Evolutionary conservation across 2,113 vertebrate genomes (phyloP).

Genomic region (Sander vitreus): DNA sequence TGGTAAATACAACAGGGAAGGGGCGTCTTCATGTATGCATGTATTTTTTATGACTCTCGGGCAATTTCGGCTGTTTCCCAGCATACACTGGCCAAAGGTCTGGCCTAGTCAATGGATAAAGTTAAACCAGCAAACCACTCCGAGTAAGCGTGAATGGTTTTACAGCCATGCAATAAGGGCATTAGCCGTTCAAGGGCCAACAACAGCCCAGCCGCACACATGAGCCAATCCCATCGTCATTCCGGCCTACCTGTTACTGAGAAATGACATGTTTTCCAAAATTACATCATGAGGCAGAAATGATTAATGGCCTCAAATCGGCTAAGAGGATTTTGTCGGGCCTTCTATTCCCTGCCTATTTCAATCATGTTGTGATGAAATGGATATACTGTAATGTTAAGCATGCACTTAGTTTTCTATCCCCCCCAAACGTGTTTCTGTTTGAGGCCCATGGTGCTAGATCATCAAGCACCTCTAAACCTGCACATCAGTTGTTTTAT

Average conservation of each 20-base stretch:
- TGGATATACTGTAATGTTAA: constrained; percentile 67
- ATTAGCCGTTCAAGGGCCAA: constrained; percentile 60
- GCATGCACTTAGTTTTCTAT: constrained; percentile 62
- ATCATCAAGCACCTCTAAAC: constrained; percentile 42
- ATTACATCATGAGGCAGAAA: constrained; percentile 75
- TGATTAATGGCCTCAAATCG: constrained; percentile 79
- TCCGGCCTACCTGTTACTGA: constrained; percentile 69
- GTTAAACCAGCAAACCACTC: constrained; percentile 38
- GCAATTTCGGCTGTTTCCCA: constrained; percentile 25
- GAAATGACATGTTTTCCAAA: constrained; percentile 70
- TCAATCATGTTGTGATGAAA: constrained; percentile 77
- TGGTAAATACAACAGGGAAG: constrained; percentile 17
- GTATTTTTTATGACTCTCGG: constrained; percentile 58
- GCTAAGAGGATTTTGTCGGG: constrained; percentile 74
- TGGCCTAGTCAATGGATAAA: constrained; percentile 19
- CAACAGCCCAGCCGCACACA: constrained; percentile 17
- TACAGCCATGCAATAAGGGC: constrained; percentile 58
- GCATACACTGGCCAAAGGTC: constrained; percentile 41
- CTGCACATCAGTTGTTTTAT: constrained; percentile 54
- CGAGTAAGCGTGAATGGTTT: constrained; percentile 58
- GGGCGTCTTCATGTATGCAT: constrained; percentile 22
- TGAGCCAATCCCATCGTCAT: constrained; percentile 31
- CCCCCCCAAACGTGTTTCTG: constrained; percentile 27
- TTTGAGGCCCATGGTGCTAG: constrained; percentile 25
- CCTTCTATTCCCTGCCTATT: constrained; percentile 66